Base-by-base conservation (phyloP, 2,888 invertebrate genomes). In the Cephus sareptanus region DNA sequence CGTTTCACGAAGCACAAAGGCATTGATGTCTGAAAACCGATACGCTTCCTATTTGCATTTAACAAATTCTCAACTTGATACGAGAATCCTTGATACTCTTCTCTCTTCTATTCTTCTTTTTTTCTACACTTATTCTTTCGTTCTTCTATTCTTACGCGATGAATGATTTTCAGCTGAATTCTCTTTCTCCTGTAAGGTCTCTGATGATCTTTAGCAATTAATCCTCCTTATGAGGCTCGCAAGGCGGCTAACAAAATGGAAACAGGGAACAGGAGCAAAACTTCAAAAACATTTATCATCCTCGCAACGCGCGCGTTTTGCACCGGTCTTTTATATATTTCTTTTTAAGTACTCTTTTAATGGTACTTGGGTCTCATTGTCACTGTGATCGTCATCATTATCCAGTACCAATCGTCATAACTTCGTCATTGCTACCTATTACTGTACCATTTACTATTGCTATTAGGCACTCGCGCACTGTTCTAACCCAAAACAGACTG, bases 401-500 rank as follows among this genome's bases (percentile, higher is more conserved):
- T 9, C 56, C 9, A 56, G 56, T 56, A 23, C 23, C 56, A 56
- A 56, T 23, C 0, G 9, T 56, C 56, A 56, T 56, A 9, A 56
- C 56, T 23, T 23, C 6, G 56, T 23, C 56, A 56, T 56, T 23
- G 56, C 56, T 23, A 23, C 9, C 23, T 56, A 56, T 56, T 56
- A 56, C 23, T 56, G 23, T 56, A 56, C 23, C 56, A 56, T 56
- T 56, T 56, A 23, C 56, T 56, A 56, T 56, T 56, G 56, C 56
- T 56, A 56, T 56, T 23, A 56, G 23, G 56, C 56, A 56, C 56
- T 56, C 56, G 6, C n/a, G 23, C 23, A 68, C 83, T 84, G 85
- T 83, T 82, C 85, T 84, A 82, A 84, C 85, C 85, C 85, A 83
- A 87, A 87, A 90, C 89, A 90, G 90, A 90, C 90, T 90, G 90